phyloP scores from a whole-genome alignment of 2,113 vertebrate species.

The Leptobrachium ailaonicum region DNA sequence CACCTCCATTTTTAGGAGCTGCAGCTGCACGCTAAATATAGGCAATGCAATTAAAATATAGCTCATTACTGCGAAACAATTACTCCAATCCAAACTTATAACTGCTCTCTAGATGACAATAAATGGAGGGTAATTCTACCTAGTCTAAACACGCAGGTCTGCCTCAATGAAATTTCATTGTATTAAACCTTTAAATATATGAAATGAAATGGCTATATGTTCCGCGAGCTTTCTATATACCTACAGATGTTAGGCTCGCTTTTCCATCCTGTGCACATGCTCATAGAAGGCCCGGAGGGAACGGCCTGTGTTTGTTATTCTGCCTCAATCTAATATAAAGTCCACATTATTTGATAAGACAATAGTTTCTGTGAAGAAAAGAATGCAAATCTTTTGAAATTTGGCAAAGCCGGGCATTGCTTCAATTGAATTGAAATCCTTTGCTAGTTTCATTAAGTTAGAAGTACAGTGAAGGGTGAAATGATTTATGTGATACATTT shows the following conservation, averaged over 20 bases:
- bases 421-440: constrained; percentile 32
- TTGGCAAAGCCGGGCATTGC: neutral
- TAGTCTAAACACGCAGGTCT: neutral
- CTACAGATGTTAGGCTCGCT: neutral
- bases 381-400: constrained; percentile 24
- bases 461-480: constrained; percentile 36
- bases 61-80: constrained; percentile 29
- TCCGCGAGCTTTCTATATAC: neutral
- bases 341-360: constrained; percentile 12
- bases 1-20: neutral
- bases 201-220: neutral
- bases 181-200: constrained; percentile 3
- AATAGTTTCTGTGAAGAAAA: constrained; percentile 1
- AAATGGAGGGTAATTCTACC: constrained; percentile 9
- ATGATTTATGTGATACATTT: constrained; percentile 44
- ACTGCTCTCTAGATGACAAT: constrained; percentile 9
- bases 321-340: constrained; percentile 6
- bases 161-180: constrained; percentile 7
- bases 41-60: constrained; percentile 6
- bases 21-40: constrained; percentile 15
- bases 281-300: neutral
- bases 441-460: constrained; percentile 42
- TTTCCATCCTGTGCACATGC: neutral
- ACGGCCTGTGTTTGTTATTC: neutral
- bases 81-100: constrained; percentile 13